Evolutionary conservation across 2,797 vertebrate genomes (phyloP), one percentile per base, ranked within the genome.

Genomic region (Centroberyx gerrardi): DNA sequence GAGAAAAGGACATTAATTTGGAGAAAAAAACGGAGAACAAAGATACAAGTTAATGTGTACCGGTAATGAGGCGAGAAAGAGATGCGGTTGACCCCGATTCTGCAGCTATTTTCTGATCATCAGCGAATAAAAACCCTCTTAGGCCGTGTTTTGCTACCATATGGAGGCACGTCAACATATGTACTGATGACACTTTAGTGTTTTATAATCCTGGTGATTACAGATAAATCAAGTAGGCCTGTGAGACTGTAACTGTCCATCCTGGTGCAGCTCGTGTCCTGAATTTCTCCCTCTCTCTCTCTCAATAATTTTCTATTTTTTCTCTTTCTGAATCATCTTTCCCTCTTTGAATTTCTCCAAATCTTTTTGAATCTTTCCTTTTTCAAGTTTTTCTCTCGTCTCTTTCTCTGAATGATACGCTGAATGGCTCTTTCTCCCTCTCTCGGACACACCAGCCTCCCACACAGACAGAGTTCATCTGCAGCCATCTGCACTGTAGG

Each of bases 1-100:
- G 68, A 55, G 64, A 27, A 69, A 68, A 66, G 72, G 58, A 87
- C 85, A 83, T 82, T 73, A 76, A 78, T 88, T 81, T 40, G 14
- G 49, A 48, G 80, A 71, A 56, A 72, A 56, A 74, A 70, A 71
- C 61, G 60, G 15, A 81, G 62, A 65, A 61, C 46, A 36, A 2
- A 62, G 36, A 38, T 38, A 7, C 36, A 38, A 38, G 36, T 7
- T 38, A 38, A 38, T 6, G 36, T 4, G 8, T 38, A 38, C 36
- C 5, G 4, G 36, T 38, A 38, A 38, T 38, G 36, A 38, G 78
- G 48, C 12, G n/a, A 74, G 67, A 68, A 53, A 60, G 42, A 42
- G 51, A 79, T 72, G 68, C 67, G 36, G 33, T 48, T 52, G 68
- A 77, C 49, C 49, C 33, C 1, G 53, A 73, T 84, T 70, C 61